Evolutionary conservation across 2,113 vertebrate genomes (phyloP).

Genomic region (Odontophorus gujanensis): DNA sequence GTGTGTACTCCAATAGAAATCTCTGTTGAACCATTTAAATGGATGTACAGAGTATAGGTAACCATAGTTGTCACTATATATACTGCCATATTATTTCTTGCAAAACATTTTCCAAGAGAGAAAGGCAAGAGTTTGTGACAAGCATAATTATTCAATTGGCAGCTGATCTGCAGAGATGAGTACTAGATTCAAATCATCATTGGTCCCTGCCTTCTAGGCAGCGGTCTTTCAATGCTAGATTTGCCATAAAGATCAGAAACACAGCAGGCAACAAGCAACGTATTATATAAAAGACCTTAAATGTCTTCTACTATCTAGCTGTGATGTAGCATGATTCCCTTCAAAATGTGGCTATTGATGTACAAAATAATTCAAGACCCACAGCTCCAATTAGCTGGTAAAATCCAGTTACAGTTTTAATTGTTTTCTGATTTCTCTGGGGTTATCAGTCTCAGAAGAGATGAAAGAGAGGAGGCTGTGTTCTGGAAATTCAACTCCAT

Average conservation of each 20-base stretch:
- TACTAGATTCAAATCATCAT: constrained; percentile 43
- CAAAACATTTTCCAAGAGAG: constrained; percentile 57
- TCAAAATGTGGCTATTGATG: neutral
- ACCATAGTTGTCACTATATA: neutral
- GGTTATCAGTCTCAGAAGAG: neutral
- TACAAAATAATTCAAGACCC: constrained; percentile 1
- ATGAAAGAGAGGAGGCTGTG: neutral
- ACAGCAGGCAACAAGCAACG: constrained; percentile 69
- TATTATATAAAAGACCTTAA: constrained; percentile 61
- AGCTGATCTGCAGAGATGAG: constrained; percentile 47
- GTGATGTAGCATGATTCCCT: constrained; percentile 23
- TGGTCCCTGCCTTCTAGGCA: constrained; percentile 64
- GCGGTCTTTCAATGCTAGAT: constrained; percentile 40
- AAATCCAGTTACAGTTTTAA: constrained; percentile 23
- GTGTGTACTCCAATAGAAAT: neutral
- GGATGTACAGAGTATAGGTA: neutral
- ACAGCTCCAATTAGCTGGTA: constrained; percentile 40
- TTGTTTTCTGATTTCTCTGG: constrained; percentile 19
- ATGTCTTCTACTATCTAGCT: constrained; percentile 35
- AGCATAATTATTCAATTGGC: constrained; percentile 57
- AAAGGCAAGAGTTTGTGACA: constrained; percentile 45
- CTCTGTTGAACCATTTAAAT: neutral
- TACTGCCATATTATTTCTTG: constrained; percentile 59
- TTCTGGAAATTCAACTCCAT: neutral
- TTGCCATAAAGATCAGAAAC: constrained; percentile 70